phyloP scores from a whole-genome alignment of 2,888 invertebrate species.

The Linnaemya vulpina region DNA sequence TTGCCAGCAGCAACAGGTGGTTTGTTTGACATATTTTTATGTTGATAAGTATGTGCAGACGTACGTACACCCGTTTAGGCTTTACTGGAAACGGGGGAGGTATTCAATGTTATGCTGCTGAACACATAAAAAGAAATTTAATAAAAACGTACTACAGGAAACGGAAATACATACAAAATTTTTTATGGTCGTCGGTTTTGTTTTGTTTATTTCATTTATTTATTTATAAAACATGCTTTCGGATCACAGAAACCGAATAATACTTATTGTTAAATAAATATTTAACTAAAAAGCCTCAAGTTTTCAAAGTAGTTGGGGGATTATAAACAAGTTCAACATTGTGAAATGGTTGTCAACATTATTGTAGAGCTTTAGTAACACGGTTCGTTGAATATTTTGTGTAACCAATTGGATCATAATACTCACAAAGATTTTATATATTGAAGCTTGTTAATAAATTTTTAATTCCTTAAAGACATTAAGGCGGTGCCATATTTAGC shows the following conservation, averaged over 20 bases:
- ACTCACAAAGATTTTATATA: no score
- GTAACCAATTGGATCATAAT: no score
- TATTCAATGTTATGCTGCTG: slow-evolving; percentile 9
- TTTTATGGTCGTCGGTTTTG: slow-evolving; percentile 1
- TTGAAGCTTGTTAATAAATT: no score
- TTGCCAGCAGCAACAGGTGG: slow-evolving; percentile 33
- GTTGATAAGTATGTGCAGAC: neutral
- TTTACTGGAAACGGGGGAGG: neutral
- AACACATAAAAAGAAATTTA: neutral
- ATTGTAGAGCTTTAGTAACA: neutral
- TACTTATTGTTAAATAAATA: neutral
- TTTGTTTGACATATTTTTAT: slow-evolving; percentile 17
- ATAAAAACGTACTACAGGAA: slow-evolving; percentile 8
- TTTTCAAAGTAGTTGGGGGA: neutral
- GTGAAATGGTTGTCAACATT: neutral
- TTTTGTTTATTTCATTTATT: neutral
- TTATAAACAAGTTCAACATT: neutral
- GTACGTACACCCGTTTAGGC: neutral
- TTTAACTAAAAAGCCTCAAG: neutral
- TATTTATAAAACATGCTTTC: neutral
- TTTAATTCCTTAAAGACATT: no score
- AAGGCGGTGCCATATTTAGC: no score
- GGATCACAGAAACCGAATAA: neutral
- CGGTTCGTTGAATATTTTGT: no score
- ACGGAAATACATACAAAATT: slow-evolving; percentile 21